These are phyloP conservation scores for Spisula subtruncata DNA, from an alignment of 2,888 invertebrate species.

Conservation along the genomic window DNA sequence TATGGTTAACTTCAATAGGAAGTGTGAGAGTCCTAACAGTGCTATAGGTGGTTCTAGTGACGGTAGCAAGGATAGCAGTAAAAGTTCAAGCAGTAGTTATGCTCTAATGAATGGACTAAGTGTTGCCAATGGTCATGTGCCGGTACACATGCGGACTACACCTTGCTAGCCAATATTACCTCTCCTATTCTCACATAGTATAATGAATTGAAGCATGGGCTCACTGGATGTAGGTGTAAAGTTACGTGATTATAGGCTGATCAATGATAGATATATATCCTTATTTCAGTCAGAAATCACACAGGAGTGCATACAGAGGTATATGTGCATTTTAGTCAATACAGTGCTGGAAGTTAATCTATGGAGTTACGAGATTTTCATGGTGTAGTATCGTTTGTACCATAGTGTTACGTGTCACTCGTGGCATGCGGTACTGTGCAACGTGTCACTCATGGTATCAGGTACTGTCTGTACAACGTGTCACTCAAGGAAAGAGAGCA, in stretches of 20 bases:
- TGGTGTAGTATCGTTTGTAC: no score
- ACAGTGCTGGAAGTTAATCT: neutral
- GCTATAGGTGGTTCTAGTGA: constrained; percentile 82
- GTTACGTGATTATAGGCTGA: neutral
- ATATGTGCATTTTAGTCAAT: neutral
- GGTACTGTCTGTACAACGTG: neutral
- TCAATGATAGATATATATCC: no score
- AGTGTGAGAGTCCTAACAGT: constrained; percentile 80
- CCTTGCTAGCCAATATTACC: constrained; percentile 76
- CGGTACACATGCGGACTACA: constrained; percentile 87
- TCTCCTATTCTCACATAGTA: constrained; percentile 31
- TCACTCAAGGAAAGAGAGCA: neutral
- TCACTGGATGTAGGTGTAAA: neutral
- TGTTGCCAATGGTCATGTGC: constrained; percentile 85
- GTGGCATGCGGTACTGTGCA: neutral
- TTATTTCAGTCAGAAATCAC: neutral
- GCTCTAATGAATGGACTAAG: constrained; percentile 83
- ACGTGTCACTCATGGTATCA: neutral
- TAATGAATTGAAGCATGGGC: constrained; percentile 12
- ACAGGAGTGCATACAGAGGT: neutral
- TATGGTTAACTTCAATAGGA: constrained; percentile 65
- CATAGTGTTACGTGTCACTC: neutral
- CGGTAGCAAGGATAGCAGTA: constrained; percentile 85
- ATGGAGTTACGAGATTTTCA: neutral
- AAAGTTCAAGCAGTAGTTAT: constrained; percentile 83